phyloP scores from a whole-genome alignment of 2,888 invertebrate species.

The Dicycla oo region DNA sequence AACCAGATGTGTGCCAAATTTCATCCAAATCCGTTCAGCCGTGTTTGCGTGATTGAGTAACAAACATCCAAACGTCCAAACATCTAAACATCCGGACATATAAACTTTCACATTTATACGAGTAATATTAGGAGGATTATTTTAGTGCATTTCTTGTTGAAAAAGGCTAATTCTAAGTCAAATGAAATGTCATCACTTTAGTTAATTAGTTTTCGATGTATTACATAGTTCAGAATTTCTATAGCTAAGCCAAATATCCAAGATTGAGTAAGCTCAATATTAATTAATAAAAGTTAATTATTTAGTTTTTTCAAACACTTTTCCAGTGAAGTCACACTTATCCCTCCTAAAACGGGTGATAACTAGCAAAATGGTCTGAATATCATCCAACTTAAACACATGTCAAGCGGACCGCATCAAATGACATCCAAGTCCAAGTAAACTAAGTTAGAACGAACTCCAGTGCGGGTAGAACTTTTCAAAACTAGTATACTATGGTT shows the following conservation, averaged over 20 bases:
- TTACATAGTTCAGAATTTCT: neutral
- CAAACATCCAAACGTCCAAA: too few species aligned
- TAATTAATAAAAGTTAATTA: neutral
- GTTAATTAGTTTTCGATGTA: neutral
- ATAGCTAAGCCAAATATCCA: neutral
- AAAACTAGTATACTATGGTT: constrained; percentile 64
- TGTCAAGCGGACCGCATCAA: constrained; percentile 53
- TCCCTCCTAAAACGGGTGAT: neutral
- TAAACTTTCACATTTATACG: too few species aligned
- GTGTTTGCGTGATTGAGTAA: too few species aligned
- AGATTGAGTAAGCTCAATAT: neutral
- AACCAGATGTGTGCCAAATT: too few species aligned
- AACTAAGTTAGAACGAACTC: constrained; percentile 65
- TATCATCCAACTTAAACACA: constrained; percentile 50
- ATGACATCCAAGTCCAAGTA: constrained; percentile 55
- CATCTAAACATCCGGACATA: too few species aligned
- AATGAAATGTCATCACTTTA: neutral
- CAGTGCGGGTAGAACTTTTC: constrained; percentile 59
- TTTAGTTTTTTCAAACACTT: too few species aligned
- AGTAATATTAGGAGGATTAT: too few species aligned
- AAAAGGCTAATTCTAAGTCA: neutral
- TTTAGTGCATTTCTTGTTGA: neutral
- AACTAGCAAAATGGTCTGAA: neutral
- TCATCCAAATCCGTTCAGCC: too few species aligned
- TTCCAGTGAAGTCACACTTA: neutral